A percentile compares a stretch with the other conserved stretches of the same genome.
Evolutionary conservation across 2,888 invertebrate genomes (phyloP).

Genomic region (Hypercompe scribonia): DNA sequence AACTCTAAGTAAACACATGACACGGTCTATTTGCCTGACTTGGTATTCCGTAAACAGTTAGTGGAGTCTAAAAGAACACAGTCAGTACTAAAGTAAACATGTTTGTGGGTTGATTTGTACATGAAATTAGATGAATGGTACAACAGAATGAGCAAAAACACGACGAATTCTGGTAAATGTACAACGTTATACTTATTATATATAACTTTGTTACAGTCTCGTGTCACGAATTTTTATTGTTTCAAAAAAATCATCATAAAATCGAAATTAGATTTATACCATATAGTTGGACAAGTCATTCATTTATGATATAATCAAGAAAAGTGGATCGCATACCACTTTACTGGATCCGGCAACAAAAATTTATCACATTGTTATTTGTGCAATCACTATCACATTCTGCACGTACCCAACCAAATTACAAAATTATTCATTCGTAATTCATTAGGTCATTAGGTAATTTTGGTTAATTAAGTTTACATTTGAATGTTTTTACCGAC

Average conservation of each 20-base stretch:
- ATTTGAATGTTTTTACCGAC: too few relatives aligned
- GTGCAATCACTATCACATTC: background rate
- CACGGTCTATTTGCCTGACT: constrained; percentile 20
- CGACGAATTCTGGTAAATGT: background rate
- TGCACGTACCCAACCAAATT: background rate
- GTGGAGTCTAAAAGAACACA: constrained; percentile 13
- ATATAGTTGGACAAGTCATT: background rate
- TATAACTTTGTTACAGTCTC: background rate
- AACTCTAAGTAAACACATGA: constrained; percentile 21
- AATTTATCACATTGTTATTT: too few relatives aligned
- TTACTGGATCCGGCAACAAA: background rate
- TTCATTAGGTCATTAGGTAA: background rate
- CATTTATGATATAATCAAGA: background rate
- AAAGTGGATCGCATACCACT: background rate
- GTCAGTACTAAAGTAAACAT: constrained; percentile 11
- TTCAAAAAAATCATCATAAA: background rate
- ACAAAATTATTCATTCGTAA: background rate
- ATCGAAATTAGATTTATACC: background rate
- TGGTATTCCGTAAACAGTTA: constrained; percentile 14
- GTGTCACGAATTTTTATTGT: background rate
- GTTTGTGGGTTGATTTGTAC: constrained; percentile 5
- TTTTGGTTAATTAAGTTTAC: background rate
- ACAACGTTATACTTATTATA: background rate
- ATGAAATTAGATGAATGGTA: constrained; percentile 9
- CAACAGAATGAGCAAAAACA: too few relatives aligned